Evolutionary conservation across 2,888 invertebrate genomes (phyloP).

Genomic region (Bombylius major): DNA sequence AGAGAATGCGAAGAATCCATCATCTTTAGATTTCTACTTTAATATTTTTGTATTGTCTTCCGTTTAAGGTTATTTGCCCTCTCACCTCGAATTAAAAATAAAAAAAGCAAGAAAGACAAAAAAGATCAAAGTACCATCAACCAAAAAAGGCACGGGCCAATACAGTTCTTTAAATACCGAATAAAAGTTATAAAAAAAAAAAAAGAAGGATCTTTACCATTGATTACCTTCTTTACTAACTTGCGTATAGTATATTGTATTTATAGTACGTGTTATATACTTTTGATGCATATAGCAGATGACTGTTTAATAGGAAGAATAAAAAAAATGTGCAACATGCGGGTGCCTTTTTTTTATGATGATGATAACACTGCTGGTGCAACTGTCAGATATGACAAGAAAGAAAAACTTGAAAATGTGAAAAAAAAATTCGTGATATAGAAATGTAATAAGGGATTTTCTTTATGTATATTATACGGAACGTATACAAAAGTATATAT

Average conservation of each 20-base stretch:
- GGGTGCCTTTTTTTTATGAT: neutral
- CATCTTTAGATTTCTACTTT: too few relatives aligned
- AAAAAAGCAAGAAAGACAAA: neutral
- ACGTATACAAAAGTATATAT: too few relatives aligned
- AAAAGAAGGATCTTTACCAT: too few relatives aligned
- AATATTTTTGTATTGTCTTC: too few relatives aligned
- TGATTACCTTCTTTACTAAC: too few relatives aligned
- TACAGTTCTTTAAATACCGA: neutral
- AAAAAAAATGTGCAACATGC: neutral
- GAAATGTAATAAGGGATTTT: neutral
- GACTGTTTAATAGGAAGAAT: neutral
- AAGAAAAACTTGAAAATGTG: neutral
- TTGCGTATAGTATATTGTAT: too few relatives aligned
- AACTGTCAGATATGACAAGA: neutral
- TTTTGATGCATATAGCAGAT: neutral
- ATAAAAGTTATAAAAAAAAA: too few relatives aligned
- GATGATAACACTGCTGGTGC: neutral
- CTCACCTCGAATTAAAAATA: too few relatives aligned
- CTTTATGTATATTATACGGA: neutral
- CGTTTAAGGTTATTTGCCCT: neutral
- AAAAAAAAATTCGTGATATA: neutral
- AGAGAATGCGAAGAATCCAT: too few relatives aligned
- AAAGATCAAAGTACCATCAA: neutral
- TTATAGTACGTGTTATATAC: too few relatives aligned
- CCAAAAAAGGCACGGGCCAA: neutral